Base-by-base conservation (phyloP, 2,113 vertebrate genomes). In the Microtus montanus region DNA sequence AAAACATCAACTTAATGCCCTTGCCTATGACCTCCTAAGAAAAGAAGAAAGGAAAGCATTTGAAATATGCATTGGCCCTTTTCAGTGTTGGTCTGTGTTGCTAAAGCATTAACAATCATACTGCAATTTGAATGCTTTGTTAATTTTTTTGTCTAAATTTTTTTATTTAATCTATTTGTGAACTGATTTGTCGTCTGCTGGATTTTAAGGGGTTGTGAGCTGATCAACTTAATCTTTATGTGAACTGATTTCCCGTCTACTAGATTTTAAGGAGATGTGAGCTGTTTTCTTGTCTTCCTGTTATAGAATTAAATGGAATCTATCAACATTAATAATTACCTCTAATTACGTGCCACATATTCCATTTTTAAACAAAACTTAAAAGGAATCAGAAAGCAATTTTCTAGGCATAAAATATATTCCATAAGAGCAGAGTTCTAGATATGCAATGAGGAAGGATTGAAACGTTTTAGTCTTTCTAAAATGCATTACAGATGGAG, bases 161-260 rank as follows among this genome's bases (percentile, higher is more conserved):
- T 93, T 96, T 80, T 38, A 85, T 88, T 95, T 94, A 64, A 92
- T 64, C 41, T 95, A 91, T 79, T 58, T 90, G 28, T 87, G 68
- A 88, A 93, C 93, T 89, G 33, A 82, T 93, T 95, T 95, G 26
- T 54, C n/a, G 86, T 47, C 66, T 96, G 35, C 41, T 86, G 77
- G 7, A 19, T 89, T 95, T 95, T 93, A 92, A 92, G 86, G 92
- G 93, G 35, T 86, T 95, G 24, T 95, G 70, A 96, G 24, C n/a
- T 88, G 83, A 89, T 95, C 94, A 88, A 83, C 93, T 96, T 94
- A 64, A 92, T 64, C 47, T 95, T 93, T 79, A 64, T 90, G 33
- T 87, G 54, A 88, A 95, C 92, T 90, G 41, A 82, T 89, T 95
- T 95, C 30, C 63, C 47, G 83, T 47, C 71, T 96, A 44, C 47